A percentile compares a stretch with the other conserved stretches of the same genome.
Conservation (phyloP, 2,797 vertebrate genomes). For the Vireo griseus region DNA sequence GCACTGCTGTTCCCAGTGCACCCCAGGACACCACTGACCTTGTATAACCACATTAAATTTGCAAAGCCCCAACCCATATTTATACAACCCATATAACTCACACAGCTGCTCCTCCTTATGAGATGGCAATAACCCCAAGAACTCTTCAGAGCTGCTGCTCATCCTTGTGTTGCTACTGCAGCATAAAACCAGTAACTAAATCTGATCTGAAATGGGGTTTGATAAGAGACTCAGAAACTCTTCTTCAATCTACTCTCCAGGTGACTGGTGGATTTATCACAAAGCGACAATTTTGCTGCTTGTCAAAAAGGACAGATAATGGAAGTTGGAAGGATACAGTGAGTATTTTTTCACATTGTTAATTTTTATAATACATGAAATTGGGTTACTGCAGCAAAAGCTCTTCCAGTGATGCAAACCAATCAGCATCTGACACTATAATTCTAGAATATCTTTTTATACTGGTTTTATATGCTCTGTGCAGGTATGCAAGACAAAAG, state of each 20-base stretch:
- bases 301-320: background rate
- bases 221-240: background rate
- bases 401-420: background rate
- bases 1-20: rapidly evolving
- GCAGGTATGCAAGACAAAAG: background rate
- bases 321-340: background rate
- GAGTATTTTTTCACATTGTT: background rate
- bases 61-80: background rate
- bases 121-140: background rate
- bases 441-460: background rate
- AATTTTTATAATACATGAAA: background rate
- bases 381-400: background rate
- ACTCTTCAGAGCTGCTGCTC: background rate
- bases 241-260: background rate
- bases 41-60: background rate
- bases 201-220: background rate
- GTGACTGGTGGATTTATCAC: background rate
- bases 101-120: background rate
- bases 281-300: background rate
- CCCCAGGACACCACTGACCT: rapidly evolving
- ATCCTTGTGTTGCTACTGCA: background rate
- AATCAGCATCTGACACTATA: background rate
- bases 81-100: background rate
- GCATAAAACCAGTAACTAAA: background rate
- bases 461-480: background rate